Percentiles rank a stretch among this genome's conserved stretches.
Conservation (phyloP, 2,888 invertebrate genomes). For the Sussaba pulchella region DNA sequence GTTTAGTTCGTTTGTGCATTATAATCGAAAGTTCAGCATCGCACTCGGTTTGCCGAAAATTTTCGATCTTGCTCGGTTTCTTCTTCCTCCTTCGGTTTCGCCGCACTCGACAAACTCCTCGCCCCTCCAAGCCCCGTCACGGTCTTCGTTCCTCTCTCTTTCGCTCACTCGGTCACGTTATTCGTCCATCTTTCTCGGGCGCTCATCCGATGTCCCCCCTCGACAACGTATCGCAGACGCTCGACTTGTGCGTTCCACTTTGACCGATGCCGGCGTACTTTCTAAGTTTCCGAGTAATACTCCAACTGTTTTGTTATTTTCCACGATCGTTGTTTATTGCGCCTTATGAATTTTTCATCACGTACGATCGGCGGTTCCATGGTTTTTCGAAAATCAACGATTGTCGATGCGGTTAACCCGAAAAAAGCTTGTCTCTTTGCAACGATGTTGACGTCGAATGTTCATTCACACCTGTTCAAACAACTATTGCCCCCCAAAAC, state of each 20-base stretch:
- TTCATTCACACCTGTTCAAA: too few species aligned
- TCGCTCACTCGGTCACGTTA: conserved; percentile 57
- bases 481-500: too few species aligned
- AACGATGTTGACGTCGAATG: too few species aligned
- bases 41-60: conserved; percentile 24
- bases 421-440: too few species aligned
- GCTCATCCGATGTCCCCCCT: conserved; percentile 58
- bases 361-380: too few species aligned
- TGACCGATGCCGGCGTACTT: conserved; percentile 68
- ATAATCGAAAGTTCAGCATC: too few species aligned
- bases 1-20: neutral
- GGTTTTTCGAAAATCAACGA: too few species aligned
- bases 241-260: conserved; percentile 68
- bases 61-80: conserved; percentile 31
- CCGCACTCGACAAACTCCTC: conserved; percentile 16
- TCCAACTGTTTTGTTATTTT: conserved; percentile 56
- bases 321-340: neutral
- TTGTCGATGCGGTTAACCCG: neutral
- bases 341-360: too few species aligned
- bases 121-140: conserved; percentile 62
- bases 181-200: conserved; percentile 34
- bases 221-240: conserved; percentile 63
- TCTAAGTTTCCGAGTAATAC: conserved; percentile 67
- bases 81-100: conserved; percentile 22
- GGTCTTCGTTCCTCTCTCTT: conserved; percentile 41